Evolutionary conservation across 2,888 invertebrate genomes (phyloP), one percentile per base, ranked within the genome.

Genomic region (Dichetophora obliterata): DNA sequence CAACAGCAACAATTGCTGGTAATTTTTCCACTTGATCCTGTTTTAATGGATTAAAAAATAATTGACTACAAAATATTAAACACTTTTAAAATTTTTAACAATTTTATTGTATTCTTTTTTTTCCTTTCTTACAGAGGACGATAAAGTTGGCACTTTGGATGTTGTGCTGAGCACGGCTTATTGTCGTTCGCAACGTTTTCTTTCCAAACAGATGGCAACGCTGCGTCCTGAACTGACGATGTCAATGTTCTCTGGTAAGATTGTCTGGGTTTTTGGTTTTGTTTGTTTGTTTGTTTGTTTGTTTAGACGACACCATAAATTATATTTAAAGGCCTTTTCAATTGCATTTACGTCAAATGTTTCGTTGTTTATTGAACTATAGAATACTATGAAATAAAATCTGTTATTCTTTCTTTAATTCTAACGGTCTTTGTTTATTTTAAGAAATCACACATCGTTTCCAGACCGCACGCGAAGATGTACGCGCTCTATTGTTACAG

Each of bases 201-300:
- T 99, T 48, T 98, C 98, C 0, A 93, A 96, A 59, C 98, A 98
- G 87, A 91, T 99, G 84, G 96, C 99, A 0, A 95, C 96, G 82
- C 91, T 98, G 31, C 98, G 99, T 87, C 98, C 99, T 0, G 98
- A 99, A 87, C 92, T 99, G 57, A 99, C 99, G 34, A 98, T 99
- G 98, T 98, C 98, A 0, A 98, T 99, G 93, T 98, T 99, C 91
- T 98, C 98, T 86, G 98, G 98, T 98, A 90, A 90, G 90, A 87
- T 59, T 2, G 5, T 50, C 57, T 27, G 11, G 19, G n/a, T 22
- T n/a, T 16, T 22, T 22, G 6, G n/a, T n/a, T n/a, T n/a, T n/a
- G n/a, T n/a, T n/a, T n/a, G n/a, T 37, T 37, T 37, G 1, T 37
- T 37, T 5, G 22, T 61, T 19, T 22, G 8, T 43, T 57, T 14